Evolutionary conservation across 2,888 invertebrate genomes (phyloP).

Genomic region (Leucoptera coffeella): DNA sequence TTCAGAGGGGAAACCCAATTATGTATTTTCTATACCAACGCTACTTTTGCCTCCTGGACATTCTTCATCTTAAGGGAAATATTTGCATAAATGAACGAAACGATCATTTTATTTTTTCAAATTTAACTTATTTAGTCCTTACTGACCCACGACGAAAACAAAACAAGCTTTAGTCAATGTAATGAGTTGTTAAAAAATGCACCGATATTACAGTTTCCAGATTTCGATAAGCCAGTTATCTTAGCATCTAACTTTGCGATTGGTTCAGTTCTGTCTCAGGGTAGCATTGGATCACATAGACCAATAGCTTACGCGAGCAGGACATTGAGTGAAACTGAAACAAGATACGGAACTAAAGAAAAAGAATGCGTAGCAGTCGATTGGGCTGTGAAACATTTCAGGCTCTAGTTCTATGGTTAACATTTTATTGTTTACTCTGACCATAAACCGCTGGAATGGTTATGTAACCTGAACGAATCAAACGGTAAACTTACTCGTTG

Average conservation of each 20-base stretch:
- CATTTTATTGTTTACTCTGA: conserved; percentile 3
- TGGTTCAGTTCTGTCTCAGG: conserved; percentile 1
- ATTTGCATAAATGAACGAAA: no score
- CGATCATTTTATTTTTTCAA: no score
- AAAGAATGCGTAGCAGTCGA: conserved; percentile 2
- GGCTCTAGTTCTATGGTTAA: conserved; percentile 3
- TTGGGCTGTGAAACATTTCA: no score
- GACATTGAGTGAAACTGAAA: conserved; percentile 1
- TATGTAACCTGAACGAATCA: conserved; percentile 3
- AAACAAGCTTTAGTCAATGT: no score
- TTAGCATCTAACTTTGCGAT: background rate
- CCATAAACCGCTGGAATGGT: conserved; percentile 6
- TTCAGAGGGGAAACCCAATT: no score
- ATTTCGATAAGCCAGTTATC: conserved; percentile 9
- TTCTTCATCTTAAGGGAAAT: no score
- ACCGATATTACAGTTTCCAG: conserved; percentile 16
- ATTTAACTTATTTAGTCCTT: no score
- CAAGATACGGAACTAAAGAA: no score
- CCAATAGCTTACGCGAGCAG: conserved; percentile 3
- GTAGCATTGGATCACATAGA: conserved; percentile 6
- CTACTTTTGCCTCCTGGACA: no score
- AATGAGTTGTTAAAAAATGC: no score
- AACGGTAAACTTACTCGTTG: conserved; percentile 3
- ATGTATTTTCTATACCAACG: no score
- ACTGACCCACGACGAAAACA: no score